Percentiles rank a stretch among this genome's conserved stretches.
Evolutionary conservation across 1,140 invertebrate genomes (phyloP).

Genomic region (Hyles euphorbiae): DNA sequence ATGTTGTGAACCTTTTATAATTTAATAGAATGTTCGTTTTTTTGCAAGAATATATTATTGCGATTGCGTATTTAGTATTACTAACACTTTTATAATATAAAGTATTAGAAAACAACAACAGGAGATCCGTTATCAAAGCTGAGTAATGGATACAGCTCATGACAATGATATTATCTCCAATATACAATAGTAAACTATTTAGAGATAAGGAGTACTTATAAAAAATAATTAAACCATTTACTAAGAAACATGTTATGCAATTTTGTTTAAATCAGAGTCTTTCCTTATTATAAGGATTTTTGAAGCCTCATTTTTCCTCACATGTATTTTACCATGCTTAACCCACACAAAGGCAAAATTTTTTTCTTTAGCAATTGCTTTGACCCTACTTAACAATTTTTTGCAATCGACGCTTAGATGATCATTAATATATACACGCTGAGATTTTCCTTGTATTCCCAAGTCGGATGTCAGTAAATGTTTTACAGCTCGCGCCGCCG

Average conservation of each 20-base stretch:
- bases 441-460: conserved; percentile 1
- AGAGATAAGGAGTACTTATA: too few species aligned
- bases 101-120: too few species aligned
- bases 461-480: conserved; percentile 7
- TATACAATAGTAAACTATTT: too few species aligned
- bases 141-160: too few species aligned
- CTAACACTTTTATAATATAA: too few species aligned
- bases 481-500: conserved; percentile 13
- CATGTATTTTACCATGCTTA: conserved; percentile 15
- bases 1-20: too few species aligned
- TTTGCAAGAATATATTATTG: too few species aligned
- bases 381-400: conserved; percentile 9
- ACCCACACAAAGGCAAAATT: conserved; percentile 10
- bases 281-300: conserved; percentile 4
- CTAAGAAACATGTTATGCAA: conserved; percentile 2
- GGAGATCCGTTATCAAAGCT: too few species aligned
- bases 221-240: too few species aligned
- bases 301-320: conserved; percentile 13
- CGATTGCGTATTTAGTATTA: too few species aligned
- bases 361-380: conserved; percentile 1
- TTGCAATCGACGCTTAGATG: conserved; percentile 11
- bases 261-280: conserved; percentile 15
- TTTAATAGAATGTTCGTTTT: too few species aligned
- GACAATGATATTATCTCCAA: too few species aligned
- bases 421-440: conserved; percentile 12